Percentiles rank a stretch among this genome's conserved stretches.
phyloP scores from a whole-genome alignment of 1,140 invertebrate species.

The Brachionus rubens region DNA sequence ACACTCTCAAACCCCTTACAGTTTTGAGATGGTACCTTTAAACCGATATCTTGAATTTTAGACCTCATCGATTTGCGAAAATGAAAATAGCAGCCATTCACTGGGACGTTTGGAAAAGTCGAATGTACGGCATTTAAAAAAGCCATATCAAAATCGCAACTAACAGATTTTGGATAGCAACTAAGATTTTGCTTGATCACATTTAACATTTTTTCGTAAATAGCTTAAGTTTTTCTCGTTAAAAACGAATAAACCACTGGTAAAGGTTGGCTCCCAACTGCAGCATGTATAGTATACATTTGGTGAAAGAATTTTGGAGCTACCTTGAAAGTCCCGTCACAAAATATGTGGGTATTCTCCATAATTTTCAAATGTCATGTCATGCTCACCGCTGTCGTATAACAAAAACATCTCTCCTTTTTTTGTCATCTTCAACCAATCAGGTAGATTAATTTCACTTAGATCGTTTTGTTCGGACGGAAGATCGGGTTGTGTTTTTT shows the following conservation, averaged over 20 bases:
- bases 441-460: neutral
- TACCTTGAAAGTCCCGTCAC: constrained; percentile 30
- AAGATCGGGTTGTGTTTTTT: neutral
- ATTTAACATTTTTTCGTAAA: constrained; percentile 11
- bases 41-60: neutral
- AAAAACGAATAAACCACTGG: neutral
- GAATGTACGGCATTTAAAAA: neutral
- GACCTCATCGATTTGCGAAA: neutral
- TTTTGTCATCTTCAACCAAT: neutral
- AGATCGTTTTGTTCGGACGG: neutral
- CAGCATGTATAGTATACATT: constrained; percentile 26
- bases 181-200: neutral
- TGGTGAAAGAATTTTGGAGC: constrained; percentile 10
- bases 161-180: neutral
- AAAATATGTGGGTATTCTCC: constrained; percentile 17
- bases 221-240: neutral
- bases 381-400: neutral
- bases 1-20: no score
- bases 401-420: neutral
- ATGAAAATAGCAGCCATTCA: neutral
- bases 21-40: no score
- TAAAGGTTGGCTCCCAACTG: neutral
- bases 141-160: neutral
- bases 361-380: constrained; percentile 3
- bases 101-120: neutral